Evolutionary conservation across 2,888 invertebrate genomes (phyloP).

Genomic region (Mechanitis mazaeus): DNA sequence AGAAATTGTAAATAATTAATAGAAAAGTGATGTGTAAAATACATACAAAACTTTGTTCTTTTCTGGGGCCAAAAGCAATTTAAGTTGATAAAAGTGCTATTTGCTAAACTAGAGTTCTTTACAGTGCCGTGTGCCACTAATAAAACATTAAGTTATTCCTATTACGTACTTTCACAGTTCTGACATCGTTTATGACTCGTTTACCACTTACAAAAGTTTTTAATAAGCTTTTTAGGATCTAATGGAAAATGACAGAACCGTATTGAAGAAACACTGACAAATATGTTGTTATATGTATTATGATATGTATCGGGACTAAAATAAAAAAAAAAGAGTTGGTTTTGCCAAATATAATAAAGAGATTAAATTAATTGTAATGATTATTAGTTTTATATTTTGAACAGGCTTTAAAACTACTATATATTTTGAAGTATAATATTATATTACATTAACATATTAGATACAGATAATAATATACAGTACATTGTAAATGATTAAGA

Average conservation of each 20-base stretch:
- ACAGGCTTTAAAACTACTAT: too few species aligned
- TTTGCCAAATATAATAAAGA: too few species aligned
- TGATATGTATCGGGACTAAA: too few species aligned
- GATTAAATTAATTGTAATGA: too few species aligned
- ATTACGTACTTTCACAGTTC: slow-evolving; percentile 42
- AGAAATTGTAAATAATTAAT: slow-evolving; percentile 25
- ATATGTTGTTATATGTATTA: too few species aligned
- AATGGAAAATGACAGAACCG: slow-evolving; percentile 10
- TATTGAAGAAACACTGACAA: neutral
- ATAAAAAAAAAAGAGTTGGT: too few species aligned
- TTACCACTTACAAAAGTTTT: slow-evolving; percentile 42
- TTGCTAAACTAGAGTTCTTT: slow-evolving; percentile 53
- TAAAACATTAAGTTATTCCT: slow-evolving; percentile 54
- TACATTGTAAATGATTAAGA: too few species aligned
- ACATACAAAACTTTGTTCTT: slow-evolving; percentile 43
- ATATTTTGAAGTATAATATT: too few species aligned
- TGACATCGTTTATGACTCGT: slow-evolving; percentile 47
- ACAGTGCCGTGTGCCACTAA: slow-evolving; percentile 39
- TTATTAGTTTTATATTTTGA: too few species aligned
- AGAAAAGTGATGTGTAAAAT: slow-evolving; percentile 30
- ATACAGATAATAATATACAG: too few species aligned
- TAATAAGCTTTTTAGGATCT: slow-evolving; percentile 30
- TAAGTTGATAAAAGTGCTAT: slow-evolving; percentile 55
- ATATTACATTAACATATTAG: too few species aligned
- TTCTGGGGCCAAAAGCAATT: slow-evolving; percentile 52